Evolutionary conservation across 2,797 vertebrate species (phyloP), one percentile per base, ranked within the genome.

Genomic region (Diceros bicornis): DNA sequence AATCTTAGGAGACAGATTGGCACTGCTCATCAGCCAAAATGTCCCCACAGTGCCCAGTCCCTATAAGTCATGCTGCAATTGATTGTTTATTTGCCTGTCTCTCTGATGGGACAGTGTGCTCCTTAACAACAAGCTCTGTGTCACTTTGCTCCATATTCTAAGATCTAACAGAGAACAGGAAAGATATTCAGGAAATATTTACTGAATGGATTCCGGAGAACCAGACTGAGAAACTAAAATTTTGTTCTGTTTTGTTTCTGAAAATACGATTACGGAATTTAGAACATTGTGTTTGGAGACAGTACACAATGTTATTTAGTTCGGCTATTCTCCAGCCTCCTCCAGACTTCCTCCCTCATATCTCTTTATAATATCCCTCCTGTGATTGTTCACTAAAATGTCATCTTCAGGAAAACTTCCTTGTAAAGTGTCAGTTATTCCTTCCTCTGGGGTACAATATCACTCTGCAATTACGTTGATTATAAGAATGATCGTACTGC

Each of bases 271-370:
- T 32, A 68, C 0, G 9, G 32, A 75, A 62, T 69, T 90, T 34
- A 91, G 66, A 96, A 94, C 17, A 89, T 3, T 74, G 34, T 82
- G 50, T 94, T 82, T 79, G 16, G n/a, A 59, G 37, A 93, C 47
- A 96, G 44, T 50, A 89, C 7, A 87, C 47, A 32, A 9, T 92
- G 59, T 71, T 78, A 66, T 41, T 96, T 78, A 79, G 3, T 72
- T 72, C 37, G 72, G 37, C 9, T 82, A 4, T 85, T 84, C 55
- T 74, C 41, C 21, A 82, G 41, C 50, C 3, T 87, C 72, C 44
- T 72, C 66, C 61, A 88, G 79, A 57, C 17, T 90, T 75, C 32
- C n/a, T 79, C 27, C 37, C 77, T 91, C 11, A 25, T 74, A 61
- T 83, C n/a, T 61, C 52, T 72, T 32, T 62, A 66, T 59, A 81